A percentile compares a stretch with the other conserved stretches of the same genome.
phyloP scores from a whole-genome alignment of 1,140 invertebrate species.

The Ruditapes philippinarum region DNA sequence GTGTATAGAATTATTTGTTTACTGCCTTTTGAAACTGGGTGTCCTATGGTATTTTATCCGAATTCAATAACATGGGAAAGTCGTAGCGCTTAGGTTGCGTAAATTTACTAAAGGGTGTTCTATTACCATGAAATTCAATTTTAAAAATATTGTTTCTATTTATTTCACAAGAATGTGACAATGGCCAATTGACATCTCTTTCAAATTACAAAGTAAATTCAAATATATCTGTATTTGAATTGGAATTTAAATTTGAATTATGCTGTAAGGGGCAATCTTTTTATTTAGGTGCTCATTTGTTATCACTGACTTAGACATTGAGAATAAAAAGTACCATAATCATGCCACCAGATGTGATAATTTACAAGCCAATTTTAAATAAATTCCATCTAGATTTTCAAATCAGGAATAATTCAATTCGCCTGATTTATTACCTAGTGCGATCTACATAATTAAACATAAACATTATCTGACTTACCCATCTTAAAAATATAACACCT shows the following conservation, averaged over 20 bases:
- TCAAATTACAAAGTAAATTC: slow-evolving; percentile 6
- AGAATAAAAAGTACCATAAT: too few species aligned
- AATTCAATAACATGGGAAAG: slow-evolving; percentile 32
- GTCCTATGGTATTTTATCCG: not conserved
- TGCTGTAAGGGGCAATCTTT: not conserved
- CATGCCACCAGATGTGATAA: too few species aligned
- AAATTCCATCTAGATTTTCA: too few species aligned
- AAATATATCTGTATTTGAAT: not conserved
- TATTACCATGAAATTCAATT: not conserved
- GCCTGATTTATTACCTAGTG: too few species aligned
- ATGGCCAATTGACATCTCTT: not conserved
- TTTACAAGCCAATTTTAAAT: too few species aligned
- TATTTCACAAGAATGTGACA: not conserved
- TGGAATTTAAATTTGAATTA: not conserved
- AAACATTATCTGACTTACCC: too few species aligned
- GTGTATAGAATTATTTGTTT: not conserved
- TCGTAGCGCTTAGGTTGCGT: not conserved
- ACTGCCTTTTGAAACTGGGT: slow-evolving; percentile 29
- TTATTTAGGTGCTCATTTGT: not conserved
- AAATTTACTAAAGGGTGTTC: not conserved
- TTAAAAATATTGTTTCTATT: slow-evolving; percentile 4
- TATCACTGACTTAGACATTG: not conserved
- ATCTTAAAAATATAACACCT: too few species aligned
- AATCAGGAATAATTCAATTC: too few species aligned
- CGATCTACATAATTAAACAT: too few species aligned